Base-by-base conservation (phyloP, 1,140 invertebrate genomes). In the Delia radicum region DNA sequence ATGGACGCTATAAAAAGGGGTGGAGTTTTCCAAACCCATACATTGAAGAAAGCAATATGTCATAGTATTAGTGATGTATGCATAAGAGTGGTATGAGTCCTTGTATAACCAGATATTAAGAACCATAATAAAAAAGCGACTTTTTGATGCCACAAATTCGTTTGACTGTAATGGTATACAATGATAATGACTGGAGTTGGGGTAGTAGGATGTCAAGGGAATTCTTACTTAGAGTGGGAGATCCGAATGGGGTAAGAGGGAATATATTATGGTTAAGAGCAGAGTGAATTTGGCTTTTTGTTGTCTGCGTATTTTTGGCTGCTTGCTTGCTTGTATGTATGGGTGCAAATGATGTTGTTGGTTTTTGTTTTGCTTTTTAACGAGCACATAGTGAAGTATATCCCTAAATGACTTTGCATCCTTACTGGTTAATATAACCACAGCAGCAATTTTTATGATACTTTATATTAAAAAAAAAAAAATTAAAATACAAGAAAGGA, bases 361-460 rank as follows among this genome's bases (percentile, higher is more conserved):
- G 28, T n/a, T 65, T 28, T n/a, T 29, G 13, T 67, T 28, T 31
- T 63, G 55, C 18, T 24, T 63, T 28, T 29, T 8, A 31, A 67
- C 28, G 63, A 67, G 27, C 28, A 67, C 33, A 31, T 15, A 67
- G 27, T 67, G 63, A 21, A n/a, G 27, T 7, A 15, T 3, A 29
- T n/a, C n/a, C 63, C 18, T 42, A 31, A 80, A 80, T 84, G 83
- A 85, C 83, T 85, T 85, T 85, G 81, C 80, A 79, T 81, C 82
- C 82, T 85, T 82, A 85, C 83, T 85, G 83, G 83, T 83, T 85
- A 85, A 85, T 85, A 85, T 85, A 85, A 85, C 83, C 83, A 79
- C 83, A 85, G 83, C 79, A 83, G n/a, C n/a, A 80, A 81, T 79
- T 77, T 80, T 78, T 79, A 77, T 67, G 78, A 42, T 63, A 69